A percentile compares a stretch with the other conserved stretches of the same genome.
These are phyloP conservation scores for Marcusenius ussheri DNA, from an alignment of 2,113 vertebrate genomes.

Conservation along the genomic window DNA sequence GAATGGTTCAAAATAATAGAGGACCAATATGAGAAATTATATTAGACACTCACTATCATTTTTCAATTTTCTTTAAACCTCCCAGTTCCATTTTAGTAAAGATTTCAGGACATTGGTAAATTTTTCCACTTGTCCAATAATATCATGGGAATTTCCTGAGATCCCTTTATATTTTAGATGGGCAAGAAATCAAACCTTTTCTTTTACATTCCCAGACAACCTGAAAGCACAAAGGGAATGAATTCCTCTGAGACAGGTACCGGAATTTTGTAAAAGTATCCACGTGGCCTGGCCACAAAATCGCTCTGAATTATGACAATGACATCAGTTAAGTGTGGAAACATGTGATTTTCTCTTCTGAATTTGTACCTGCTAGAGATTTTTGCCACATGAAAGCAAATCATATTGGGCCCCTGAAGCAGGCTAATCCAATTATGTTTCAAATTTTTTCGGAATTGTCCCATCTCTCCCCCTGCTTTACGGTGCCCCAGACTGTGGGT, in stretches of 20 bases:
- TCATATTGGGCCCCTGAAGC: background rate
- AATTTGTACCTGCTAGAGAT: no score
- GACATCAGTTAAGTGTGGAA: background rate
- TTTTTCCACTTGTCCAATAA: background rate
- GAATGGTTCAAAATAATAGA: background rate
- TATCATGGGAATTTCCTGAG: background rate
- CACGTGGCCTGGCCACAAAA: conserved; percentile 2
- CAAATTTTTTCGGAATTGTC: background rate
- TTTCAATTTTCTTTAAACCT: background rate
- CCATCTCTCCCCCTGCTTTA: background rate
- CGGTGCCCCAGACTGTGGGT: background rate
- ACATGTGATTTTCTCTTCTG: background rate
- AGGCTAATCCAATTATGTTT: background rate
- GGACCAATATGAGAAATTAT: background rate
- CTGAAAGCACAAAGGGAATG: conserved; percentile 8
- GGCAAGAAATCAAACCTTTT: conserved; percentile 9
- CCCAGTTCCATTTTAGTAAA: background rate
- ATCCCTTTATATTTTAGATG: background rate
- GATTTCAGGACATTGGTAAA: background rate
- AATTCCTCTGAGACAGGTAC: conserved; percentile 2
- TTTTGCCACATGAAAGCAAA: background rate
- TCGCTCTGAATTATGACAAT: background rate
- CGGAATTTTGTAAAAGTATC: conserved; percentile 3
- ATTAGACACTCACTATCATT: background rate
- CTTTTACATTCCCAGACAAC: background rate